A percentile compares a stretch with the other conserved stretches of the same genome.
phyloP scores from a whole-genome alignment of 2,113 vertebrate genomes.

The Laticauda colubrina region DNA sequence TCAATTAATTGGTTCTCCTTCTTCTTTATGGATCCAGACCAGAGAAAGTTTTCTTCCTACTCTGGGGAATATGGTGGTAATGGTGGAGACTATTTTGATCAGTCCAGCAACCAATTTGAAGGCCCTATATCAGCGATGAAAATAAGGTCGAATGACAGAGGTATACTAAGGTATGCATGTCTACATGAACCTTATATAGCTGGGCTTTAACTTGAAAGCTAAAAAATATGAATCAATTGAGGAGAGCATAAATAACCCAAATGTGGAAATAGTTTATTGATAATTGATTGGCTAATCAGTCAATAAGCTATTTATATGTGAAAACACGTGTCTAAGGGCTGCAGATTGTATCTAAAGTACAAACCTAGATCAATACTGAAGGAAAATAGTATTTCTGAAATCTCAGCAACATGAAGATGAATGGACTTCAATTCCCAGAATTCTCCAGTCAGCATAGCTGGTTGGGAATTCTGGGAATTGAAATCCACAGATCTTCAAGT shows the following conservation, averaged over 20 bases:
- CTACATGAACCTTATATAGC: background rate
- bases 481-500: background rate
- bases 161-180: background rate
- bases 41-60: background rate
- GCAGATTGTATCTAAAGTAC: background rate
- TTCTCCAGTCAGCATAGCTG: background rate
- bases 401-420: background rate
- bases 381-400: background rate
- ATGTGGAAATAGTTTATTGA: background rate
- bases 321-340: background rate
- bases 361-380: background rate
- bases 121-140: constrained; percentile 17
- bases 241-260: background rate
- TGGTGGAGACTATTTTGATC: constrained; percentile 9
- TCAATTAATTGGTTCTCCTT: background rate
- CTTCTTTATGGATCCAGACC: background rate
- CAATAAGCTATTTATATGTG: background rate
- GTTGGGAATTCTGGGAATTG: background rate
- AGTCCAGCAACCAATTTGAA: background rate
- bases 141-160: background rate
- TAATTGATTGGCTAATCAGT: background rate
- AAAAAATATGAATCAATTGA: background rate
- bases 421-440: background rate
- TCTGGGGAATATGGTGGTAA: constrained; percentile 14
- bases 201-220: background rate